Evolutionary conservation across 2,113 vertebrate species (phyloP).

Genomic region (Neodon shergylaensis): DNA sequence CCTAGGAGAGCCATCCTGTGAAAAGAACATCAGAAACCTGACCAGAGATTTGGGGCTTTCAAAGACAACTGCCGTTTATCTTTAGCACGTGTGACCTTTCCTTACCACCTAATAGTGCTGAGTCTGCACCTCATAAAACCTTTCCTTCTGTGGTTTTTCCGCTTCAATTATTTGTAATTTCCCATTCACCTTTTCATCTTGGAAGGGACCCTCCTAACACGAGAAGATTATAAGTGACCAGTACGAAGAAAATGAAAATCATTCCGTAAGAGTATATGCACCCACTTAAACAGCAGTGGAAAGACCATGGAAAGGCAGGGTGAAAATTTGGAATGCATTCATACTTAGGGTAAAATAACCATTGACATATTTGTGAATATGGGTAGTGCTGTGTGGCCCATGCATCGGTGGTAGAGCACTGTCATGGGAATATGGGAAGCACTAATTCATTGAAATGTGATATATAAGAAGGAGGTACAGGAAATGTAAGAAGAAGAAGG

Average conservation of each 20-base stretch:
- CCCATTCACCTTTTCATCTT: background rate
- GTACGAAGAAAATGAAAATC: background rate
- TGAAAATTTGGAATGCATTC: background rate
- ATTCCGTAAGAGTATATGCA: background rate
- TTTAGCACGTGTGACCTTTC: slow-evolving; percentile 37
- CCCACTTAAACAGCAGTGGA: background rate
- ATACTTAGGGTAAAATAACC: background rate
- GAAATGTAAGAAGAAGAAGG: too few species aligned
- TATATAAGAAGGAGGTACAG: background rate
- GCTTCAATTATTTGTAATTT: slow-evolving; percentile 22
- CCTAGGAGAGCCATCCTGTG: background rate
- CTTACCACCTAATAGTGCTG: slow-evolving; percentile 8
- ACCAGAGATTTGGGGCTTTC: background rate
- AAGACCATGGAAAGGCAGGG: background rate
- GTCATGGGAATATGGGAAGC: background rate
- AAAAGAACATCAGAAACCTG: background rate
- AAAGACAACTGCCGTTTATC: background rate
- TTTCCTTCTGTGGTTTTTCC: background rate
- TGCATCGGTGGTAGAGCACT: background rate
- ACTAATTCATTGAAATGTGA: background rate
- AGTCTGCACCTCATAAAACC: slow-evolving; percentile 24
- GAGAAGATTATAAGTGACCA: background rate
- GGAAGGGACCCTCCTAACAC: background rate
- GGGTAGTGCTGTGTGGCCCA: too few species aligned
- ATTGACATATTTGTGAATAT: background rate